phyloP scores from a whole-genome alignment of 2,113 vertebrate genomes.

The Oreochromis aureus region DNA sequence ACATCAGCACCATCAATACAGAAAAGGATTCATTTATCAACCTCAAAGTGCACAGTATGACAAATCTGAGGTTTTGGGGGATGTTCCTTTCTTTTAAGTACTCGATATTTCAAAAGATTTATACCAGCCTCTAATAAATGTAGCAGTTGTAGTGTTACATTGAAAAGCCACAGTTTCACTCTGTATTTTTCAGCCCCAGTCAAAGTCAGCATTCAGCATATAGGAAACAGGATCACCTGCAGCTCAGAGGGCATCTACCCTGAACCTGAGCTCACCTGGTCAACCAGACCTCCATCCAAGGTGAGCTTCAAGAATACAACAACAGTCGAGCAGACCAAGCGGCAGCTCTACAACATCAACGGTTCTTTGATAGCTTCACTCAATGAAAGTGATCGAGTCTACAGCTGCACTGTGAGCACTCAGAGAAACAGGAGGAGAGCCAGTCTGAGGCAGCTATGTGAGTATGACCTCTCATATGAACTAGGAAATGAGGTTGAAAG shows the following conservation, averaged over 20 bases:
- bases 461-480: fast-evolving
- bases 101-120: neutral
- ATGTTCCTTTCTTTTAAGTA: neutral
- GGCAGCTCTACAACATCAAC: neutral
- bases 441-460: neutral
- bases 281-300: neutral
- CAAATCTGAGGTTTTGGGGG: neutral
- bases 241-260: neutral
- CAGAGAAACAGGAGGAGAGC: neutral
- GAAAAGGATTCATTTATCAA: constrained; percentile 6
- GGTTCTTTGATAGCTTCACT: neutral
- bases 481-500: neutral
- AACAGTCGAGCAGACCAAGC: neutral
- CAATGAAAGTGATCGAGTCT: neutral
- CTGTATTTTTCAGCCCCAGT: neutral
- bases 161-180: neutral
- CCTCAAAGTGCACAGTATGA: constrained; percentile 44
- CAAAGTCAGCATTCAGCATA: neutral
- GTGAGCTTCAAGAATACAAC: neutral
- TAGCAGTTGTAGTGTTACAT: neutral
- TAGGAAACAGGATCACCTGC: neutral
- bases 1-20: constrained; percentile 18
- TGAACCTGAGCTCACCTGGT: neutral
- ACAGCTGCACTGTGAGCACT: neutral
- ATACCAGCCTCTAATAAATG: neutral